A percentile compares a stretch with the other conserved stretches of the same genome.
Evolutionary conservation across 2,797 vertebrate species (phyloP).

Genomic region (Aphelocoma californica): DNA sequence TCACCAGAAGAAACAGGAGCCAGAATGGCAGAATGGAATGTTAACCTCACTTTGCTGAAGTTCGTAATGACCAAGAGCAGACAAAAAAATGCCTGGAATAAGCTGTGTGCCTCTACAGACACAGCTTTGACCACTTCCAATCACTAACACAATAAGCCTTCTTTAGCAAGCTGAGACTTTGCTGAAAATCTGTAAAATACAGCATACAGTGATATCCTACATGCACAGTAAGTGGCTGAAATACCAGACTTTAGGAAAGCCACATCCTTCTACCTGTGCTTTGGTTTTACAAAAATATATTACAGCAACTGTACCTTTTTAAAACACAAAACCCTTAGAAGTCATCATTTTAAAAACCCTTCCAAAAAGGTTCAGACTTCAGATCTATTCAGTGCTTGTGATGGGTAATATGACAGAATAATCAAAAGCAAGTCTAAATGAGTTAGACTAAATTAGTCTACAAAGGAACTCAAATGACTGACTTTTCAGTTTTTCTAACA

Average conservation of each 20-base stretch:
- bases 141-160: rapidly evolving
- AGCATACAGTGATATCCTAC: rapidly evolving
- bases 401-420: not conserved
- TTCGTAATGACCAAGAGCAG: not conserved
- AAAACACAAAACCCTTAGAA: not conserved
- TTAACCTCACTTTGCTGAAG: not conserved
- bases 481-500: not conserved
- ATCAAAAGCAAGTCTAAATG: not conserved
- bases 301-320: rapidly evolving
- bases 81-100: not conserved
- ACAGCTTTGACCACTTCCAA: not conserved
- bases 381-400: not conserved
- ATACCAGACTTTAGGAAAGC: not conserved
- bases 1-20: not conserved
- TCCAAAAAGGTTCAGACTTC: not conserved
- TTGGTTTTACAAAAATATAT: not conserved
- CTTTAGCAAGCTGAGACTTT: not conserved
- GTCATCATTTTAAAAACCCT: not conserved
- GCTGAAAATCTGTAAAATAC: not conserved
- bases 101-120: not conserved
- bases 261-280: not conserved
- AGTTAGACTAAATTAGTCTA: not conserved
- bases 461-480: not conserved
- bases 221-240: not conserved
- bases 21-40: rapidly evolving